Percentiles rank a stretch among this genome's conserved stretches.
These are phyloP conservation scores for Acyrthosiphon pisum DNA, from an alignment of 1,140 invertebrate genomes.

Conservation along the genomic window DNA sequence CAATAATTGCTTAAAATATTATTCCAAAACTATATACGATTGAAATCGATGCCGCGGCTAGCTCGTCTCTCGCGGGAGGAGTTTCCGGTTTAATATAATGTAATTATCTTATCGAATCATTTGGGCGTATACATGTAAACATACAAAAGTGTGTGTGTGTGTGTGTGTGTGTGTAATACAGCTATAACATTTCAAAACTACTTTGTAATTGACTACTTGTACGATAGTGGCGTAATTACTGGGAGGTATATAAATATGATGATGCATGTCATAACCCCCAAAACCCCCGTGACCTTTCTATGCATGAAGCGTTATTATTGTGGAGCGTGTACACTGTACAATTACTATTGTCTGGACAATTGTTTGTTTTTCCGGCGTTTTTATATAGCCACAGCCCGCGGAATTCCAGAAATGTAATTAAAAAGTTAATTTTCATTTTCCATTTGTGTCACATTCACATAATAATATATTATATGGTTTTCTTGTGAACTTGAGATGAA, in stretches of 20 bases:
- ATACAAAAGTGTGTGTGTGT: too few species aligned
- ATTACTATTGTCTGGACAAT: background rate
- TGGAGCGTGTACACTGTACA: background rate
- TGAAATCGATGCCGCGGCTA: background rate
- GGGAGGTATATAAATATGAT: background rate
- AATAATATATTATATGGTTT: too few species aligned
- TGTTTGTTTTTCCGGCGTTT: background rate
- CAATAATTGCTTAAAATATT: background rate
- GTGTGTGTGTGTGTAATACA: background rate
- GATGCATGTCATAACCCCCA: background rate
- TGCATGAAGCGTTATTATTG: background rate
- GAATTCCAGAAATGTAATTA: background rate
- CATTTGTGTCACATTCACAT: background rate
- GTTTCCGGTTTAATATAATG: background rate
- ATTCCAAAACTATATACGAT: background rate
- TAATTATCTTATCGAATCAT: background rate
- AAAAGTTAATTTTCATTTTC: background rate
- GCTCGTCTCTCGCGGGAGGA: background rate
- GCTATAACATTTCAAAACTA: background rate
- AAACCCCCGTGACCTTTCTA: background rate
- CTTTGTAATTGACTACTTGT: slow-evolving; percentile 11
- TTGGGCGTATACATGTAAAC: background rate
- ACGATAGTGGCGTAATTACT: background rate
- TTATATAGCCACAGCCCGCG: background rate
- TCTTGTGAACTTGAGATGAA: too few species aligned